Evolutionary conservation across 2,113 vertebrate genomes (phyloP).

Genomic region (Morone chrysops): DNA sequence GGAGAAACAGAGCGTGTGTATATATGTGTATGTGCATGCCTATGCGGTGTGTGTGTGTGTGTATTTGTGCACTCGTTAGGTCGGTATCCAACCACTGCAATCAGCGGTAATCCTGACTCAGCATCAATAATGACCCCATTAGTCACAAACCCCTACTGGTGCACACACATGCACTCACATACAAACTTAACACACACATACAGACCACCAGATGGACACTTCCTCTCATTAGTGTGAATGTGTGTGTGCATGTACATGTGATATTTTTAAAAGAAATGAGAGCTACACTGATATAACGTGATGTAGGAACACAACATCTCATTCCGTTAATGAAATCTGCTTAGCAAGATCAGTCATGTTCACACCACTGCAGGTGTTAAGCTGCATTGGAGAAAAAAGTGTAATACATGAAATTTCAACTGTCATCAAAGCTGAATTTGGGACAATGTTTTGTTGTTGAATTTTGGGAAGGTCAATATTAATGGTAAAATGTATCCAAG

Average conservation of each 20-base stretch:
- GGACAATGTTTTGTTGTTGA: not conserved
- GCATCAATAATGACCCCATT: constrained; percentile 84
- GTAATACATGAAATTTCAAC: constrained; percentile 19
- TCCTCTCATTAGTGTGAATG: constrained; percentile 61
- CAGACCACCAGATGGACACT: constrained; percentile 70
- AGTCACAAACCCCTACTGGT: constrained; percentile 79
- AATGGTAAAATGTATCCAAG: not conserved
- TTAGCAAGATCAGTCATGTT: constrained; percentile 26
- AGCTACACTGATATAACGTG: constrained; percentile 13
- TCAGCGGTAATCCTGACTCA: constrained; percentile 83
- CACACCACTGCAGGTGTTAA: constrained; percentile 39
- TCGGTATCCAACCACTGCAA: constrained; percentile 76
- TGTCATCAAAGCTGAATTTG: constrained; percentile 17
- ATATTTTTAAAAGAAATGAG: constrained; percentile 27
- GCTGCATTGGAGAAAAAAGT: constrained; percentile 1
- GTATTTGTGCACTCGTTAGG: constrained; percentile 69
- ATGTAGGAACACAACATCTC: constrained; percentile 10
- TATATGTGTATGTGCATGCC: not conserved
- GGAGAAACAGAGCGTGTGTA: not conserved
- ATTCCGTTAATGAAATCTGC: constrained; percentile 1
- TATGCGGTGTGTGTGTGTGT: constrained; percentile 21
- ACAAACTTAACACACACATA: constrained; percentile 4
- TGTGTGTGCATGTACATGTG: constrained; percentile 28
- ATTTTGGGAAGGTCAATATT: constrained; percentile 12
- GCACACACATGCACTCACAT: constrained; percentile 24